Conservation (phyloP, 2,113 vertebrate species). For the Mus musculus region DNA sequence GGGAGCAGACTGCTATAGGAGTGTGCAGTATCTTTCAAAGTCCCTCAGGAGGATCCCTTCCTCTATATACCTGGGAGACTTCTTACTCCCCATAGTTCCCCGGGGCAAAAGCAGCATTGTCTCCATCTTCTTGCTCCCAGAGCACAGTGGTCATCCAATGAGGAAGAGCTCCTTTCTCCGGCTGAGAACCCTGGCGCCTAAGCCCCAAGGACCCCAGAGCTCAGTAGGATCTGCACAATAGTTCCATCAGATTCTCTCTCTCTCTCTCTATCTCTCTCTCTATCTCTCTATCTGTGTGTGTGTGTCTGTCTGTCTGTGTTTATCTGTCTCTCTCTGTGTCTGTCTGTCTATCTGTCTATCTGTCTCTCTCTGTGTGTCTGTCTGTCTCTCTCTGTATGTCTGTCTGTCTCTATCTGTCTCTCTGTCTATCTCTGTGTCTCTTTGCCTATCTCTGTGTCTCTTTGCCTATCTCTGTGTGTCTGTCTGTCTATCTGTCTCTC, state of each 20-base stretch:
- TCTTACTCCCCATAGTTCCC: not conserved
- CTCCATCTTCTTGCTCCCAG: not conserved
- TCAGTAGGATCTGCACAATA: not conserved
- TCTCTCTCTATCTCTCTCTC: not conserved
- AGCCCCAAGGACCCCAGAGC: not conserved
- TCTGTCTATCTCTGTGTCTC: not conserved
- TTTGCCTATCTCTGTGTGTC: too few relatives aligned
- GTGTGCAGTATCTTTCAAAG: not conserved
- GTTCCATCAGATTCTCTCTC: not conserved
- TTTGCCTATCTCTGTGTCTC: too few relatives aligned
- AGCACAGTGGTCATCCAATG: accelerated
- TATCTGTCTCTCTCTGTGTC: too few relatives aligned
- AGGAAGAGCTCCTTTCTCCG: not conserved
- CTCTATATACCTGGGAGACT: not conserved
- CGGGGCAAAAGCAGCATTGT: not conserved
- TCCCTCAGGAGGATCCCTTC: not conserved
- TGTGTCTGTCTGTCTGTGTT: too few relatives aligned
- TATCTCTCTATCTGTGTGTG: not conserved
- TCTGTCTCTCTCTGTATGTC: not conserved
- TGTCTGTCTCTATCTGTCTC: not conserved
- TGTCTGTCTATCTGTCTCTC: accelerated
- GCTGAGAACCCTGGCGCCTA: not conserved
- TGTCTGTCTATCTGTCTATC: too few relatives aligned
- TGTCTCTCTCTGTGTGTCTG: too few relatives aligned
- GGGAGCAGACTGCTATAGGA: not conserved